Conservation (phyloP, 2,888 invertebrate species). For the Volucella bombylans region DNA sequence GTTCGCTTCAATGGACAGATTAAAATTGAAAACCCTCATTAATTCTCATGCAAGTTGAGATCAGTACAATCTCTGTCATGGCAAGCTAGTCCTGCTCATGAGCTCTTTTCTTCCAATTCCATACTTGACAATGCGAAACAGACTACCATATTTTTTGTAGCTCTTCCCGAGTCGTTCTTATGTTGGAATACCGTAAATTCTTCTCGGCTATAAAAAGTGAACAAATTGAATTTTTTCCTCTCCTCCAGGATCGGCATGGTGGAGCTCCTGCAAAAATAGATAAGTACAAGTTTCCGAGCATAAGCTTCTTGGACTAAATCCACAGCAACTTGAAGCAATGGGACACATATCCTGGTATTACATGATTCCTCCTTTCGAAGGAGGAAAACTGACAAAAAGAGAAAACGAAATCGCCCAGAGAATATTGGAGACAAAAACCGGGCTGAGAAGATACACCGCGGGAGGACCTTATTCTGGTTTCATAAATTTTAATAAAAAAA, state of each 20-base stretch:
- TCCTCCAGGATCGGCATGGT: slow-evolving; percentile 21
- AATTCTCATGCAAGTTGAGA: no score
- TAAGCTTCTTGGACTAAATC: slow-evolving; percentile 12
- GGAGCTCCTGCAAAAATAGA: slow-evolving; percentile 11
- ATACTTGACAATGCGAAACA: slow-evolving; percentile 38
- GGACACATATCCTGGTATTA: slow-evolving; percentile 70
- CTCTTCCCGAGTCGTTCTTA: slow-evolving; percentile 46
- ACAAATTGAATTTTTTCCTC: slow-evolving; percentile 69
- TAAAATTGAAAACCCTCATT: no score
- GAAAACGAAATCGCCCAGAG: slow-evolving; percentile 25
- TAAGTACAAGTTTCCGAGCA: slow-evolving; percentile 26
- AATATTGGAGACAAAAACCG: slow-evolving; percentile 29
- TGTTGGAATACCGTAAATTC: slow-evolving; percentile 64
- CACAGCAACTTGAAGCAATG: slow-evolving; percentile 49
- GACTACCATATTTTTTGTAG: slow-evolving; percentile 32
- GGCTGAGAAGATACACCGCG: not conserved
- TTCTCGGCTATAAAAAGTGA: slow-evolving; percentile 68
- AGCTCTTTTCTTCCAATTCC: slow-evolving; percentile 44
- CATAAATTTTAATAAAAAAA: slow-evolving; percentile 73
- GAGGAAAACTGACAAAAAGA: not conserved
- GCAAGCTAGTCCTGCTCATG: slow-evolving; percentile 39
- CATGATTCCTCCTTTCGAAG: slow-evolving; percentile 19
- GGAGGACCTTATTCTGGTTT: slow-evolving; percentile 65
- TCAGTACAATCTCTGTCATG: slow-evolving; percentile 30
- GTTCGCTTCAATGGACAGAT: no score